Evolutionary conservation across 2,888 invertebrate species (phyloP).

Genomic region (Blastobasis lacticolella): DNA sequence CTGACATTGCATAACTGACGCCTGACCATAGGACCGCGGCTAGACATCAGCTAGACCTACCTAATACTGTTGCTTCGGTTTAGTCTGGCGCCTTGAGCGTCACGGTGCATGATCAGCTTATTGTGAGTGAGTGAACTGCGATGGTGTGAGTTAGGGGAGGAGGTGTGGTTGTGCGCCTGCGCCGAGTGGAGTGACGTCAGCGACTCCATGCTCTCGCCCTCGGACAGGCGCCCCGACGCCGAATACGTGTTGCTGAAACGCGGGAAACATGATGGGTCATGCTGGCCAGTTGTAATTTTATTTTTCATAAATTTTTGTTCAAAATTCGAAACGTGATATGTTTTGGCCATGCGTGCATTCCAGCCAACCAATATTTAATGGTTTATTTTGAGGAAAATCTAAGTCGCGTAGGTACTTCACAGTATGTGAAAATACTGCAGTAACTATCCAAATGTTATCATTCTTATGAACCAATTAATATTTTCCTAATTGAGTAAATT

Average conservation of each 20-base stretch:
- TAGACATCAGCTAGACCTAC: conserved; percentile 61
- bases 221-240: conserved; percentile 85
- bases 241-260: conserved; percentile 80
- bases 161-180: conserved; percentile 81
- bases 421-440: too few relatives aligned
- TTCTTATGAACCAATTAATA: too few relatives aligned
- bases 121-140: conserved; percentile 79
- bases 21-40: too few relatives aligned
- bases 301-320: too few relatives aligned
- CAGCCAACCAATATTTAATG: too few relatives aligned
- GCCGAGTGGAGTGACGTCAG: conserved; percentile 86
- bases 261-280: conserved; percentile 49
- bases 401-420: too few relatives aligned
- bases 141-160: conserved; percentile 79
- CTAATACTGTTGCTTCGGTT: conserved; percentile 95
- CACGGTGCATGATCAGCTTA: conserved; percentile 74
- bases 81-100: conserved; percentile 77
- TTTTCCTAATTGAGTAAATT: too few relatives aligned
- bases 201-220: conserved; percentile 92
- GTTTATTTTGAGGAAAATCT: too few relatives aligned
- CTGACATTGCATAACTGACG: too few relatives aligned
- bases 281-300: conserved; percentile 14
- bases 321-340: neutral
- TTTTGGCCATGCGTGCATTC: too few relatives aligned
- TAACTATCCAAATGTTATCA: too few relatives aligned